Percentiles rank a stretch among this genome's conserved stretches.
phyloP scores from a whole-genome alignment of 2,797 vertebrate genomes.

The Monodelphis domestica region DNA sequence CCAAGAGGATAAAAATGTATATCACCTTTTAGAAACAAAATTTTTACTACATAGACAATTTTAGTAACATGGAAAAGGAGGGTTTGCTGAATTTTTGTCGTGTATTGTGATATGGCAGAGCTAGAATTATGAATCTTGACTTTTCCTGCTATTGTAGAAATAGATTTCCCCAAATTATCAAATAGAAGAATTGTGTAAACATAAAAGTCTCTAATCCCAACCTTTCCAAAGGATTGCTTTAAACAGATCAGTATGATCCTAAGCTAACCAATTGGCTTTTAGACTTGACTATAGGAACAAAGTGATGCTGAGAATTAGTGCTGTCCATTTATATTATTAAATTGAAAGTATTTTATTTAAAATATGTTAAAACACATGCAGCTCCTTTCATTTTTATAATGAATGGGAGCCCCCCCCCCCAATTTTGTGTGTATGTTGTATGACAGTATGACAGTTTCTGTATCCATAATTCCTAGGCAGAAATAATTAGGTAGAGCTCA shows the following conservation, averaged over 20 bases:
- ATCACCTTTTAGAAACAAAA: slow-evolving; percentile 81
- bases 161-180: slow-evolving; percentile 41
- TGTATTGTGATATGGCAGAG: slow-evolving; percentile 36
- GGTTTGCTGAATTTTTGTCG: slow-evolving; percentile 66
- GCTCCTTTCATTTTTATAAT: slow-evolving; percentile 3
- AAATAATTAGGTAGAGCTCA: not conserved
- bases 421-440: slow-evolving; percentile 24
- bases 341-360: slow-evolving; percentile 36
- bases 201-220: not conserved
- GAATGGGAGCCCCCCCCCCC: not conserved
- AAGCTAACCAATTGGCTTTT: slow-evolving; percentile 21
- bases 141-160: slow-evolving; percentile 44
- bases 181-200: not conserved
- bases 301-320: slow-evolving; percentile 1
- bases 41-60: slow-evolving; percentile 65
- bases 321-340: slow-evolving; percentile 22
- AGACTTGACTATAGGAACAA: slow-evolving; percentile 21
- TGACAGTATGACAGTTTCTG: not conserved
- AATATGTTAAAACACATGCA: slow-evolving; percentile 25
- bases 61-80: slow-evolving; percentile 70
- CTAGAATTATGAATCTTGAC: slow-evolving; percentile 34
- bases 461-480: not conserved
- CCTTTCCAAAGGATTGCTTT: slow-evolving; percentile 39
- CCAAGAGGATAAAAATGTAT: slow-evolving; percentile 81
- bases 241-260: not conserved